These are phyloP conservation scores for Sussaba pulchella DNA, from an alignment of 2,888 invertebrate genomes.

Conservation along the genomic window DNA sequence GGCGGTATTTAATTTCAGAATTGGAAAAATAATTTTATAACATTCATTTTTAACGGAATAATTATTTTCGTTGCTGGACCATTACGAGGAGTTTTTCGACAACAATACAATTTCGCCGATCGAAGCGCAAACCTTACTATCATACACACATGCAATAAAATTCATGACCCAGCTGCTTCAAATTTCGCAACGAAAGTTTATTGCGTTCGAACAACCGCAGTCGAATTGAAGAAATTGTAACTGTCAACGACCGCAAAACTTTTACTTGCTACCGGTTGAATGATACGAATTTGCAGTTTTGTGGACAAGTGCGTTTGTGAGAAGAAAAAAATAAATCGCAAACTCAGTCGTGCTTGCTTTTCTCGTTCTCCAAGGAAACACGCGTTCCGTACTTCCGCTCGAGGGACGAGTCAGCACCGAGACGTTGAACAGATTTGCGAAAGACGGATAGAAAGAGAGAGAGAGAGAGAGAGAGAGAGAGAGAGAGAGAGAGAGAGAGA, in stretches of 20 bases:
- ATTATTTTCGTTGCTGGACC: too few species aligned
- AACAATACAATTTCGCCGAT: too few species aligned
- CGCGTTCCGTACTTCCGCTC: constrained; percentile 46
- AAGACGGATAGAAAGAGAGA: background rate
- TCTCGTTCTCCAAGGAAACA: constrained; percentile 57
- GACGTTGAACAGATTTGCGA: background rate
- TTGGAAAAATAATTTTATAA: too few species aligned
- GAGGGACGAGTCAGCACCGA: constrained; percentile 45
- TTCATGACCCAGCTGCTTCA: too few species aligned
- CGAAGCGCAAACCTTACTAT: too few species aligned
- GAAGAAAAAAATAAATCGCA: constrained; percentile 4
- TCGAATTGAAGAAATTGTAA: background rate
- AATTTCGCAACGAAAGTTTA: too few species aligned
- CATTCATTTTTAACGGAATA: too few species aligned
- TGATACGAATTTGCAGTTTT: background rate
- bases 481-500: too few species aligned
- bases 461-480: background rate
- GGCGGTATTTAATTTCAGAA: too few species aligned
- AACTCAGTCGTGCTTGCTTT: constrained; percentile 38
- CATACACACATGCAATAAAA: too few species aligned
- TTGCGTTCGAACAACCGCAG: background rate
- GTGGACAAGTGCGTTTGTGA: background rate
- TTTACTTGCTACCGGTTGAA: background rate
- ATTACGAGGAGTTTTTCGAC: too few species aligned
- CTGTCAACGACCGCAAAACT: background rate